Evolutionary conservation across 2,113 vertebrate genomes (phyloP).

Genomic region (Felis chaus): DNA sequence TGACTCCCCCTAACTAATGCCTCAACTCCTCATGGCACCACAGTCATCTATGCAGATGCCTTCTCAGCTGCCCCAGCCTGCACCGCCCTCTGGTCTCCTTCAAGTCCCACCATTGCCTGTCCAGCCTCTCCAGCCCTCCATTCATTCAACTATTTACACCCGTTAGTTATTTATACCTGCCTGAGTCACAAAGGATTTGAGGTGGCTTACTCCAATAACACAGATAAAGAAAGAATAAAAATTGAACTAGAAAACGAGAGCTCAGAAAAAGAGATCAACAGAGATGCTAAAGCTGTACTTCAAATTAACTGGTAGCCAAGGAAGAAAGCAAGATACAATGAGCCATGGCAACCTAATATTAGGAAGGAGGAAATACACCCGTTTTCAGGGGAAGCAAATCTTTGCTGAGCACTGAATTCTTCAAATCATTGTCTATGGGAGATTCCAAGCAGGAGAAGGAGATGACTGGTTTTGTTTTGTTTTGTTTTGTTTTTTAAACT

Average conservation of each 20-base stretch:
- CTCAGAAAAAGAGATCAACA: slow-evolving; percentile 44
- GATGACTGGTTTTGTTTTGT: background rate
- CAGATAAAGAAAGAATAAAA: slow-evolving; percentile 48
- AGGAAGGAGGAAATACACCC: slow-evolving; percentile 49
- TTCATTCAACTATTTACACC: slow-evolving; percentile 50
- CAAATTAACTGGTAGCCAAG: slow-evolving; percentile 39
- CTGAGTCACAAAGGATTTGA: slow-evolving; percentile 58
- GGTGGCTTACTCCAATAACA: slow-evolving; percentile 54
- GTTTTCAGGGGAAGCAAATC: slow-evolving; percentile 12
- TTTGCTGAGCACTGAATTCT: slow-evolving; percentile 23
- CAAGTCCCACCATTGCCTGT: background rate
- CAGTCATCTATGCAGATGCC: background rate
- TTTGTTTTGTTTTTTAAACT: slow-evolving; percentile 1
- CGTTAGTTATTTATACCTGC: slow-evolving; percentile 55
- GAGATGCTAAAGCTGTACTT: slow-evolving; percentile 38
- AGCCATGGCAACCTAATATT: background rate
- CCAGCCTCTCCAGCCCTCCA: slow-evolving; percentile 32
- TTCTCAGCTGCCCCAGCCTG: background rate
- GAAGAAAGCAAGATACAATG: slow-evolving; percentile 44
- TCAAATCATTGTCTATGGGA: slow-evolving; percentile 6
- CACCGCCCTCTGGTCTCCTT: background rate
- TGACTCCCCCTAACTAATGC: background rate
- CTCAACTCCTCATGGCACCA: background rate
- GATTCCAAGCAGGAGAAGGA: slow-evolving; percentile 44
- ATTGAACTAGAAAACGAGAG: slow-evolving; percentile 60